Base-by-base conservation (phyloP, 1,140 invertebrate species). In the Radopholus similis region DNA sequence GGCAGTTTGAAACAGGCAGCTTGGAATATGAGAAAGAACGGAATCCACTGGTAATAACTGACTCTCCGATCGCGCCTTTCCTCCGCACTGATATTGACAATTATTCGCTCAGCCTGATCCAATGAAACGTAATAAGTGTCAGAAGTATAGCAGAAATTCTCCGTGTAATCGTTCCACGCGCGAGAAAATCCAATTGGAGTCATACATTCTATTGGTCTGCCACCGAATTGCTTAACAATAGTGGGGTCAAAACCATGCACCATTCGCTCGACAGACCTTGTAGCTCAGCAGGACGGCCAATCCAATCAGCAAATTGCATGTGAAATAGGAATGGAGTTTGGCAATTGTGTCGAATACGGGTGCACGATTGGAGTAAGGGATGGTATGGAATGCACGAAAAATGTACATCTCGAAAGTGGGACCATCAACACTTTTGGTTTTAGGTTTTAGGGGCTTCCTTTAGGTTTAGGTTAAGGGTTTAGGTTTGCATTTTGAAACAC, bases 11-110 rank as follows among this genome's bases (percentile, higher is more conserved):
- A 85, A 42, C 84, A 72, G 13, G 80, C 70, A 15, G 84, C 84
- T 73, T 83, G 80, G 49, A 85, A 75, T 1, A 84, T 42, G 5
- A 85, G 66, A 38, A 85, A 78, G 55, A 85, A 83, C 0, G 84
- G 83, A 28, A 85, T 83, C 85, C 85, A 85, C 49, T 86, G 85
- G 74, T 86, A 85, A 67, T 85, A 85, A 18, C 66, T 71, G 34
- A 77, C 77, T 23, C 62, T 32, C 13, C 59, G 60, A 23, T 79
- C 66, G 40, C 56, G 32, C 23, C 49, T 34, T 32, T 76, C 49
- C 18, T 62, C 64, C 11, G 28, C 26, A 8, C 44, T 68, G 49
- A 74, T 59, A 1, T 35, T 55, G 15, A 62, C 58, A n/a, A 62
- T 62, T 18, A 42, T 42, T 15, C 49, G 58, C 30, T 62, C 58